Evolutionary conservation across 2,888 invertebrate genomes (phyloP).

Genomic region (Drosophila quinaria): DNA sequence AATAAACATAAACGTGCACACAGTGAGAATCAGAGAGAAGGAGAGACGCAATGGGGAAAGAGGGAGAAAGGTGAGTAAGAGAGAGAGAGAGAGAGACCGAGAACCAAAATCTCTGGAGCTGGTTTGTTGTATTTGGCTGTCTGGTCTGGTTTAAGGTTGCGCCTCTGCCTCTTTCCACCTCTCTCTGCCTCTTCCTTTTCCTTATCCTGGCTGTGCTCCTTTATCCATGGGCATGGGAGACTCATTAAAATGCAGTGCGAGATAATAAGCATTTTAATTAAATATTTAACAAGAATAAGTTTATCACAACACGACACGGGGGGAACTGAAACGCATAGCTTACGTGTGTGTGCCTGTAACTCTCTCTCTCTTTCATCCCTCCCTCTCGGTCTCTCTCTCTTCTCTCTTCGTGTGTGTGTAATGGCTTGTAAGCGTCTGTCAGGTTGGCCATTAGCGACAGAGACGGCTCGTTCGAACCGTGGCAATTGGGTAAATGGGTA

Average conservation of each 20-base stretch:
- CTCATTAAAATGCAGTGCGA: conserved; percentile 83
- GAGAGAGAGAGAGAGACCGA: background rate
- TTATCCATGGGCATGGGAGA: conserved; percentile 68
- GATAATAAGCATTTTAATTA: conserved; percentile 82
- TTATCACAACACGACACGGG: conserved; percentile 81
- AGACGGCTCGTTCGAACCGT: conserved; percentile 31
- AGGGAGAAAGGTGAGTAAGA: background rate
- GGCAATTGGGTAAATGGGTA: conserved; percentile 43
- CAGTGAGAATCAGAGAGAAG: conserved; percentile 19
- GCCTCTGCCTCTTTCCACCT: conserved; percentile 3
- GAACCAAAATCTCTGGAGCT: conserved; percentile 74
- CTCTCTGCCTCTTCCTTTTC: background rate
- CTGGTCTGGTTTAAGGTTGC: conserved; percentile 6
- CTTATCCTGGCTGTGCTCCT: conserved; percentile 6
- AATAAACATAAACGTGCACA: conserved; percentile 79
- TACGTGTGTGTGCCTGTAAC: conserved; percentile 24
- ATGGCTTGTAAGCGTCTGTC: conserved; percentile 79
- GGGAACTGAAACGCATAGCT: conserved; percentile 28
- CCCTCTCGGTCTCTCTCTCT: conserved; percentile 8
- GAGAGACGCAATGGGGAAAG: background rate
- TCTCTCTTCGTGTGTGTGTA: conserved; percentile 56
- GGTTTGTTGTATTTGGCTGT: conserved; percentile 76
- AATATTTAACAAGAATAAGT: conserved; percentile 85
- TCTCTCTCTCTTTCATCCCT: background rate
- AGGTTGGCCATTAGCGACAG: conserved; percentile 65